A percentile compares a stretch with the other conserved stretches of the same genome.
These are phyloP conservation scores for Rhagophthalmus giganteus DNA, from an alignment of 2,888 invertebrate species.

Conservation along the genomic window DNA sequence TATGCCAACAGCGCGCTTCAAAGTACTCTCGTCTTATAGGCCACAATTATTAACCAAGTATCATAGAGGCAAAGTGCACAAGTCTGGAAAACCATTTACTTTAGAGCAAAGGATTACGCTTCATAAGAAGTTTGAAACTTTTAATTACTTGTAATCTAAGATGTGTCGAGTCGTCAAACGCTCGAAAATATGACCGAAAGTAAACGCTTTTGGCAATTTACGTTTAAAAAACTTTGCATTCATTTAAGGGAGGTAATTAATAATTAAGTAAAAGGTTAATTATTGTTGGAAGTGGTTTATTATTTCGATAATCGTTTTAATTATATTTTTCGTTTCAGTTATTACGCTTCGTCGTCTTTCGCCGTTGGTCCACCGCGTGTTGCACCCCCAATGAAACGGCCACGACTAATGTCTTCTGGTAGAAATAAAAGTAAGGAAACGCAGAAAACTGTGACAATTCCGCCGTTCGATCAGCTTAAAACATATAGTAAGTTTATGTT, in stretches of 20 bases:
- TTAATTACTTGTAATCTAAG: constrained; percentile 38
- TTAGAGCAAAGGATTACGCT: constrained; percentile 39
- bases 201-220: constrained; percentile 10
- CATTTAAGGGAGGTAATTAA: neutral
- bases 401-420: constrained; percentile 61
- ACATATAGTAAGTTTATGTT: constrained; percentile 63
- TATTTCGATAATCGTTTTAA: too few species aligned
- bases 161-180: constrained; percentile 23
- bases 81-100: constrained; percentile 36
- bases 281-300: too few species aligned
- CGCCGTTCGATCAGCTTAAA: constrained; percentile 64
- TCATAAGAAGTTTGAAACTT: constrained; percentile 40
- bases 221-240: neutral
- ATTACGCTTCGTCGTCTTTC: constrained; percentile 64
- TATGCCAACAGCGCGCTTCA: constrained; percentile 9
- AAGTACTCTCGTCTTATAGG: constrained; percentile 24
- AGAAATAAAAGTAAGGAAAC: constrained; percentile 54
- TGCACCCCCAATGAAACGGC: constrained; percentile 65
- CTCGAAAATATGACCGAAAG: constrained; percentile 15
- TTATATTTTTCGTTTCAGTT: constrained; percentile 56
- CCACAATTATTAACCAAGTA: constrained; percentile 30
- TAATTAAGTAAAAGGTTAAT: too few species aligned
- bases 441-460: constrained; percentile 52
- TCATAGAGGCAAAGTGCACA: constrained; percentile 27
- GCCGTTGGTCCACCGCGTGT: constrained; percentile 60